Conservation (phyloP, 2,113 vertebrate species). For the Eurystomus gularis region DNA sequence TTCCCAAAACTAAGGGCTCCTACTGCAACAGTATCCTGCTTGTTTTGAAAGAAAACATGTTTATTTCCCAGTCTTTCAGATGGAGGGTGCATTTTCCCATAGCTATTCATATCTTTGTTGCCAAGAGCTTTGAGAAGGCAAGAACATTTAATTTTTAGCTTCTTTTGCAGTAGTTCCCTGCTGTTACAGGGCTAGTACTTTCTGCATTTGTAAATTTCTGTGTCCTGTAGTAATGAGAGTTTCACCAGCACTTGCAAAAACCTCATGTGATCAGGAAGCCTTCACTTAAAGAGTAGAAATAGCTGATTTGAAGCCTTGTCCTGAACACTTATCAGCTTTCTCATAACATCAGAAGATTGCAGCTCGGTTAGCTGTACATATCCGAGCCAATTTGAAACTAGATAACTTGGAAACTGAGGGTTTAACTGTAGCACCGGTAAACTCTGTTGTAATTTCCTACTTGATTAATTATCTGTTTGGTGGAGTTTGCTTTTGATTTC, state of each 20-base stretch:
- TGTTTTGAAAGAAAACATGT: background rate
- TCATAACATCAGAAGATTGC: background rate
- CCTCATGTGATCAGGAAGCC: background rate
- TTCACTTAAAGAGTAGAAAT: background rate
- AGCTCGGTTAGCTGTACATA: accelerated
- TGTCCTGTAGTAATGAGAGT: background rate
- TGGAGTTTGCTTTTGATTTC: constrained; percentile 10
- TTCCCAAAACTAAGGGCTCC: background rate
- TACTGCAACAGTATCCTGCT: background rate
- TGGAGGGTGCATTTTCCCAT: background rate
- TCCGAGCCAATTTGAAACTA: background rate
- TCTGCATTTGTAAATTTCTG: background rate
- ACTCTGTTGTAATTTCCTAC: background rate
- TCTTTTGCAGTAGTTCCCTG: background rate
- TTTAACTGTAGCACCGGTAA: background rate
- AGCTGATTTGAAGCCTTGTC: background rate
- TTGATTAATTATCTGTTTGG: background rate
- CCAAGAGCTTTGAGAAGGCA: background rate
- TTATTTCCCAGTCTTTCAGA: background rate
- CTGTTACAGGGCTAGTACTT: background rate
- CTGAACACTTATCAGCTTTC: background rate
- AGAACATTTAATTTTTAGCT: background rate
- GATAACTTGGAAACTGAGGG: background rate
- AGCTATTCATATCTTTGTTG: background rate
- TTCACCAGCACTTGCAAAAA: background rate